Percentiles rank a stretch among this genome's conserved stretches.
phyloP scores from a whole-genome alignment of 2,113 vertebrate species.

The Eublepharis macularius region DNA sequence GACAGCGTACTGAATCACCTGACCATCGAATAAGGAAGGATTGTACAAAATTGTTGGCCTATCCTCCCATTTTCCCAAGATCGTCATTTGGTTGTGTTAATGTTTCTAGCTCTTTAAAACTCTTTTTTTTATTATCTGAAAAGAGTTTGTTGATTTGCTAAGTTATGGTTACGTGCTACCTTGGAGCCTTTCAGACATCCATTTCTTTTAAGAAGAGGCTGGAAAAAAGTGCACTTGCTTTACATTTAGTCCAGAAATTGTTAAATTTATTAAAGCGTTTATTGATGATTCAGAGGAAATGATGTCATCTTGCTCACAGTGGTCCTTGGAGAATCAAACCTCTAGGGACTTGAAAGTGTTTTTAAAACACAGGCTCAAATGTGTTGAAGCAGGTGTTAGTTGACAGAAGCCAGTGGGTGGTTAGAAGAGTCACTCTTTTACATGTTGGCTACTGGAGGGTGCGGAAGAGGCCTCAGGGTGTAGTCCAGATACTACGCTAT shows the following conservation, averaged over 20 bases:
- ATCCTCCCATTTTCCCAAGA: not conserved
- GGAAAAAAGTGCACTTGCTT: not conserved
- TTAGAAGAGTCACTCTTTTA: not conserved
- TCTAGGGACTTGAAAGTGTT: not conserved
- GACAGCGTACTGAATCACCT: rapidly evolving
- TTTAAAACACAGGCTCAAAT: not conserved
- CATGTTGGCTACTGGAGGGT: not conserved
- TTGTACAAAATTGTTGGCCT: not conserved
- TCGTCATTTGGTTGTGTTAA: not conserved
- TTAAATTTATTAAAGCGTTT: slow-evolving; percentile 12
- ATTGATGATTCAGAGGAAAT: not conserved
- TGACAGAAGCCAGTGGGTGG: not conserved
- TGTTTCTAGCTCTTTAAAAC: slow-evolving; percentile 10
- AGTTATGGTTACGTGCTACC: not conserved
- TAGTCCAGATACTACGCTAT: not conserved
- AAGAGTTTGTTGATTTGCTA: not conserved
- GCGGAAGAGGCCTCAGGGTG: not conserved
- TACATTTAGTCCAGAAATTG: not conserved
- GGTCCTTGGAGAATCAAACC: not conserved
- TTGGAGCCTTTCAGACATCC: not conserved
- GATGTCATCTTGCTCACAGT: not conserved
- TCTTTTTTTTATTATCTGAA: not conserved
- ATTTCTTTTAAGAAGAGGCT: not conserved
- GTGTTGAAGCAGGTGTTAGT: not conserved
- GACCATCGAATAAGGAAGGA: not conserved